Conservation (phyloP, 2,888 invertebrate genomes). For the Petrolisthes cinctipes region DNA sequence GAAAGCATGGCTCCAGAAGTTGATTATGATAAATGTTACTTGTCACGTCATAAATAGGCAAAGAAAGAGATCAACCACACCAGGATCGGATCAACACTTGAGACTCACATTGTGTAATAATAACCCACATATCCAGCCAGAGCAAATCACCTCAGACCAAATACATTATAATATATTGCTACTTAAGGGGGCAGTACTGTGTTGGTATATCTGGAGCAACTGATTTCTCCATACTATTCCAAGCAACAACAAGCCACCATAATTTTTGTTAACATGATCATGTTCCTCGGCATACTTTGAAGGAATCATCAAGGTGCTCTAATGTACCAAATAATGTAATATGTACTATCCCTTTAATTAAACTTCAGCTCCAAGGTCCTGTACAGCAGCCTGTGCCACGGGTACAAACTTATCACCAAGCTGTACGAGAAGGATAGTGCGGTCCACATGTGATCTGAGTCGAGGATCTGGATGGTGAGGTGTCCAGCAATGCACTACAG, state of each 20-base stretch:
- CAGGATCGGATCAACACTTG: no score
- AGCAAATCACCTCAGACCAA: constrained; percentile 3
- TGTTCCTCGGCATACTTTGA: no score
- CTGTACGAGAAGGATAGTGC: constrained; percentile 83
- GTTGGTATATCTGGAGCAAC: no score
- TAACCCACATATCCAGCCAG: neutral
- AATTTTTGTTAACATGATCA: no score
- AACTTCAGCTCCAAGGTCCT: constrained; percentile 75
- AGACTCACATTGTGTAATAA: no score
- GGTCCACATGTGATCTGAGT: constrained; percentile 71
- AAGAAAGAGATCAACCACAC: no score
- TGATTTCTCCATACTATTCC: no score
- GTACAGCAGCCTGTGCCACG: constrained; percentile 89
- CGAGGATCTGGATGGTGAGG: constrained; percentile 71
- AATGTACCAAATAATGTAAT: neutral
- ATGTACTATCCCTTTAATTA: neutral
- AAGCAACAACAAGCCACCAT: no score
- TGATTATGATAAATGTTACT: no score
- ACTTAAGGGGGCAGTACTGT: neutral
- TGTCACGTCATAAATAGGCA: no score
- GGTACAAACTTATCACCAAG: constrained; percentile 94
- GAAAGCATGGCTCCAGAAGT: no score
- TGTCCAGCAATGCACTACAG: constrained; percentile 75
- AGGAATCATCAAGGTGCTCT: neutral
- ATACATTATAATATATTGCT: neutral